Percentiles rank a stretch among this genome's conserved stretches.
These are phyloP conservation scores for Leptinotarsa lineolata DNA, from an alignment of 1,140 invertebrate species.

Conservation along the genomic window DNA sequence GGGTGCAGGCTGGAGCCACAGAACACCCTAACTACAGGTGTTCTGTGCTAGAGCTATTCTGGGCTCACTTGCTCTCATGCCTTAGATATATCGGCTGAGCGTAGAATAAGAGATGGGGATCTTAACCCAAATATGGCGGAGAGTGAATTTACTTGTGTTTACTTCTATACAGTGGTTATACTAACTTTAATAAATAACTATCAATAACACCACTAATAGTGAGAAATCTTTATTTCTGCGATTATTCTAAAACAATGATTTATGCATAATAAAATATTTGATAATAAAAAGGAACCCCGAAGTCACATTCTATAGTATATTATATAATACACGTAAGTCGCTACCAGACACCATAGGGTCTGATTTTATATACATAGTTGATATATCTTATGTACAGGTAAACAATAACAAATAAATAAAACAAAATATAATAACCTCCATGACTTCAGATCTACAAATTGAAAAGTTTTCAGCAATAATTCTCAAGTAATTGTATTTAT, in stretches of 20 bases:
- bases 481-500: neutral
- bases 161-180: too few species aligned
- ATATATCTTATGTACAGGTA: conserved; percentile 52
- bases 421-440: conserved; percentile 35
- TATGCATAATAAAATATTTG: conserved; percentile 52
- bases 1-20: too few species aligned
- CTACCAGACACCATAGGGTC: conserved; percentile 52
- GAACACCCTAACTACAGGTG: too few species aligned
- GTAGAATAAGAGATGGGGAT: too few species aligned
- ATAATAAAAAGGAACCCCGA: conserved; percentile 50
- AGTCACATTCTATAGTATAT: conserved; percentile 47
- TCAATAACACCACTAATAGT: conserved; percentile 36
- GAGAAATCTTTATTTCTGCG: conserved; percentile 54
- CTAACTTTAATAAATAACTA: neutral
- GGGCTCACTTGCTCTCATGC: too few species aligned
- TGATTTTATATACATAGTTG: conserved; percentile 47
- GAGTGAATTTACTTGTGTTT: too few species aligned
- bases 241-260: conserved; percentile 52
- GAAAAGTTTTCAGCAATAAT: neutral
- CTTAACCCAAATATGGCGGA: too few species aligned
- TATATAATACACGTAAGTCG: conserved; percentile 40
- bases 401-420: conserved; percentile 48
- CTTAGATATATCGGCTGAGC: too few species aligned
- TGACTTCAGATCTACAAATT: conserved; percentile 41
- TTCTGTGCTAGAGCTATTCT: too few species aligned